A percentile compares a stretch with the other conserved stretches of the same genome.
phyloP scores from a whole-genome alignment of 2,797 vertebrate genomes.

The Pipistrellus pipistrellus region DNA sequence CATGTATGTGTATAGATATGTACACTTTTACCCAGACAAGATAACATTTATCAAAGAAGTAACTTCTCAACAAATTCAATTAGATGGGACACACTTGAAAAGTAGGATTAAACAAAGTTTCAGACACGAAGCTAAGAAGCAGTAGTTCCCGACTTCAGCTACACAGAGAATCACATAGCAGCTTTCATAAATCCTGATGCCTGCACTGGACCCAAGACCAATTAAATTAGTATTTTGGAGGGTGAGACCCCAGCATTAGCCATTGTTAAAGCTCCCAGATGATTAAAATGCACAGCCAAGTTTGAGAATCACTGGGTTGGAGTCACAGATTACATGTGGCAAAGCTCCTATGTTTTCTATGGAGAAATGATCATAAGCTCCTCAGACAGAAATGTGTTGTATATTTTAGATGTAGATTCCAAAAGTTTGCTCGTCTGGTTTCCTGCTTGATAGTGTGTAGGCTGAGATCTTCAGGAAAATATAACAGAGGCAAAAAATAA shows the following conservation, averaged over 20 bases:
- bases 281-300: slow-evolving; percentile 10
- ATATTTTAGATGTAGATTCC: not conserved
- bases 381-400: not conserved
- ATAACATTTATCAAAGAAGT: not conserved
- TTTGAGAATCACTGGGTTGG: not conserved
- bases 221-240: not conserved
- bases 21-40: not conserved
- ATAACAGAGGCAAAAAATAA: slow-evolving; percentile 17
- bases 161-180: not conserved
- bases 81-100: not conserved
- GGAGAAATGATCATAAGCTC: not conserved
- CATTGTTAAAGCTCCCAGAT: slow-evolving; percentile 4
- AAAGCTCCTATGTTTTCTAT: not conserved
- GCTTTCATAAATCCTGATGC: not conserved
- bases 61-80: slow-evolving; percentile 16
- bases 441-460: not conserved
- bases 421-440: slow-evolving; percentile 21
- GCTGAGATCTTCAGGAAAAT: slow-evolving; percentile 43
- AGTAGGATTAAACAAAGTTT: not conserved
- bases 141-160: not conserved
- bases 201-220: not conserved
- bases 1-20: not conserved
- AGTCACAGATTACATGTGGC: not conserved
- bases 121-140: not conserved
- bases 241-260: not conserved